A percentile compares a stretch with the other conserved stretches of the same genome.
Evolutionary conservation across 1,140 invertebrate genomes (phyloP).

Genomic region (Vanessa atalanta): DNA sequence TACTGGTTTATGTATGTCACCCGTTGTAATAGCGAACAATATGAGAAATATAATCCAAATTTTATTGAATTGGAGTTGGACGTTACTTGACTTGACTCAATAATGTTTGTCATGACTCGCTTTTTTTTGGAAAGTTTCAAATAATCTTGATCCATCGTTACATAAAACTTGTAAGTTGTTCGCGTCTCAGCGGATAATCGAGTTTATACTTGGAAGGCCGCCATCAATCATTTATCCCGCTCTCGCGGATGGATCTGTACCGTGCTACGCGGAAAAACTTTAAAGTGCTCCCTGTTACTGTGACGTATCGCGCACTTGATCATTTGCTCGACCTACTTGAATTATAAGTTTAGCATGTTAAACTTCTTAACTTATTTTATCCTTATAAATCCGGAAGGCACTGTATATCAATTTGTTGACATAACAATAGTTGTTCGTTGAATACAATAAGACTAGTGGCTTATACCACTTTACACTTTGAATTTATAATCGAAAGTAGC

Average conservation of each 20-base stretch:
- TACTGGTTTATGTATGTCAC: background rate
- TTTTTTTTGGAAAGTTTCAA: constrained; percentile 70
- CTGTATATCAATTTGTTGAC: constrained; percentile 6
- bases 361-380: constrained; percentile 11
- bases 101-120: constrained; percentile 76
- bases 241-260: constrained; percentile 58
- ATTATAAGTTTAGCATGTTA: constrained; percentile 45
- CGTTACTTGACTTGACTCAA: constrained; percentile 75
- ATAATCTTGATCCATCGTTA: constrained; percentile 80
- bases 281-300: constrained; percentile 71
- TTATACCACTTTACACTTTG: no score
- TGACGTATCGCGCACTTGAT: constrained; percentile 66
- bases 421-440: background rate
- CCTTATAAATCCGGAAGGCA: constrained; percentile 1
- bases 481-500: background rate
- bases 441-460: background rate
- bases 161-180: constrained; percentile 80
- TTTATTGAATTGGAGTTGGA: constrained; percentile 31
- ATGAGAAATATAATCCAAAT: background rate
- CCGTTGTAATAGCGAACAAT: background rate
- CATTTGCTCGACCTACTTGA: constrained; percentile 55
- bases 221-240: constrained; percentile 79
- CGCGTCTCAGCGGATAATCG: constrained; percentile 78
- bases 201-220: constrained; percentile 78
- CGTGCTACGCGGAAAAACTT: constrained; percentile 71